Percentiles rank a stretch among this genome's conserved stretches.
Evolutionary conservation across 2,797 vertebrate genomes (phyloP).

Genomic region (Alectoris magna): DNA sequence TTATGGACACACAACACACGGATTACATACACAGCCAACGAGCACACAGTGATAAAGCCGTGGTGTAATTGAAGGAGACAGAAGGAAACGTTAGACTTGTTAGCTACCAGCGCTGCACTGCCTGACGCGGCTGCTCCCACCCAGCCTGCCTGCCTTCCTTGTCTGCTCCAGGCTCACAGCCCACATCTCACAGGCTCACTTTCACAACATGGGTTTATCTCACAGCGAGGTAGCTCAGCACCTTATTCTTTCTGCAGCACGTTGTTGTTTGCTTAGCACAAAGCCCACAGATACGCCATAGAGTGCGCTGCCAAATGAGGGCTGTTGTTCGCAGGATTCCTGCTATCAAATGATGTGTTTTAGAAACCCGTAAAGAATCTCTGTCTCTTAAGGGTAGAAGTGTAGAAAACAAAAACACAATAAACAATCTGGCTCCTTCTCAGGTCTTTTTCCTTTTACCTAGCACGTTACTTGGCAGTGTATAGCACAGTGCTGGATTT

Average conservation of each 20-base stretch:
- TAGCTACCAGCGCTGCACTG: constrained; percentile 37
- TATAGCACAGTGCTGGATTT: neutral
- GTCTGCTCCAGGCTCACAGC: neutral
- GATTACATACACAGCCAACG: constrained; percentile 66
- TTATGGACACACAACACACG: constrained; percentile 74
- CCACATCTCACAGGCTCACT: neutral
- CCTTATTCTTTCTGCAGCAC: neutral
- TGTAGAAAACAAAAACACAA: neutral
- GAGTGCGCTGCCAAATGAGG: neutral
- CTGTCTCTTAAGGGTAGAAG: neutral
- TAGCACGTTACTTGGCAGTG: neutral
- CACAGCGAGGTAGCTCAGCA: neutral
- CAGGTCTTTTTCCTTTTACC: neutral
- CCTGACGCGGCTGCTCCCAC: neutral
- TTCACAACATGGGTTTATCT: neutral
- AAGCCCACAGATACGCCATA: neutral
- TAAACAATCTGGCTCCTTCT: neutral
- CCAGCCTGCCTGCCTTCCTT: neutral
- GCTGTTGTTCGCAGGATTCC: neutral
- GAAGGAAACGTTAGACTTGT: constrained; percentile 76
- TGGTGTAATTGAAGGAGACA: constrained; percentile 77
- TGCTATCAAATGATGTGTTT: neutral
- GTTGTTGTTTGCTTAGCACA: accelerated
- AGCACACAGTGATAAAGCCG: constrained; percentile 69
- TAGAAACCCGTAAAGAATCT: neutral